Conservation (phyloP, 2,888 invertebrate genomes). For the Leptura quadrifasciata region DNA sequence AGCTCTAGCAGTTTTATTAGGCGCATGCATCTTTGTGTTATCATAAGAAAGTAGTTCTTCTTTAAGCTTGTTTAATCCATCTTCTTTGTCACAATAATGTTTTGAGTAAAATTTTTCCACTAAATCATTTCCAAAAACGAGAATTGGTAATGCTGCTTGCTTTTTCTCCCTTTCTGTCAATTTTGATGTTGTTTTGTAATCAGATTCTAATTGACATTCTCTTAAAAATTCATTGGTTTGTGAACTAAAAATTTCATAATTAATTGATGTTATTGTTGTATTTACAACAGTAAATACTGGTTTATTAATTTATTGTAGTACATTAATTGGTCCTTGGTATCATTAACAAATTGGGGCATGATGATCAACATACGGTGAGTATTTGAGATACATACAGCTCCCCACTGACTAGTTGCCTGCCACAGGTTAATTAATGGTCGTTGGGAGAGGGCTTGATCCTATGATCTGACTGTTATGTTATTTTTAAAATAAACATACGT, state of each 20-base stretch:
- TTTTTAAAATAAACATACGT: too few species aligned
- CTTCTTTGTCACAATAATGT: slow-evolving; percentile 92
- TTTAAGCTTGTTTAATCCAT: slow-evolving; percentile 84
- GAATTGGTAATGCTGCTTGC: slow-evolving; percentile 91
- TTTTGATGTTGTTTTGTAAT: slow-evolving; percentile 76
- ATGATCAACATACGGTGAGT: too few species aligned
- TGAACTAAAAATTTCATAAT: slow-evolving; percentile 77
- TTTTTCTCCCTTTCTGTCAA: slow-evolving; percentile 88
- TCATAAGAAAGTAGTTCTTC: slow-evolving; percentile 76
- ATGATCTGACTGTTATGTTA: too few species aligned
- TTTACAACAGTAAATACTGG: too few species aligned
- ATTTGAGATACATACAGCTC: too few species aligned
- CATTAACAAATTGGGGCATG: too few species aligned
- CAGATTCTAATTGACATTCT: slow-evolving; percentile 80
- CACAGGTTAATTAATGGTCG: too few species aligned
- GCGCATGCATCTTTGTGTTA: slow-evolving; percentile 74
- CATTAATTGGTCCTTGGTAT: too few species aligned
- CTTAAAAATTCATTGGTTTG: slow-evolving; percentile 89
- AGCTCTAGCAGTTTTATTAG: slow-evolving; percentile 89
- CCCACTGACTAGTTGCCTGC: too few species aligned
- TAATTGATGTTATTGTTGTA: background rate
- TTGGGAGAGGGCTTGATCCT: too few species aligned
- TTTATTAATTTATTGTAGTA: too few species aligned
- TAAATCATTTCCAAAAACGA: slow-evolving; percentile 92
- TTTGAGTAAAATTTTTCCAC: slow-evolving; percentile 95